phyloP scores from a whole-genome alignment of 2,113 vertebrate species.

The Hymenochirus boettgeri region DNA sequence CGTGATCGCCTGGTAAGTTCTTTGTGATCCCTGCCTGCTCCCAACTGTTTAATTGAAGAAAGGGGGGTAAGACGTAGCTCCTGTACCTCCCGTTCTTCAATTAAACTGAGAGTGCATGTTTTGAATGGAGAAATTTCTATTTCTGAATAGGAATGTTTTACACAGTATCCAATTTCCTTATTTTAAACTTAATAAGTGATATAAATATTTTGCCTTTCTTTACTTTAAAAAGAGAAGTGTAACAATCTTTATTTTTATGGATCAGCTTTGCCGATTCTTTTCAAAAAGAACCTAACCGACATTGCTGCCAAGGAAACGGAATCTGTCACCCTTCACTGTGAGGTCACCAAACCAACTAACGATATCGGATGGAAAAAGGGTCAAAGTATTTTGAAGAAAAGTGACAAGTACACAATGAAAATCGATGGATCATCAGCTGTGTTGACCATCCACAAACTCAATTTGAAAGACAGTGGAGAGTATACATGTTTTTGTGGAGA shows the following conservation, averaged over 20 bases:
- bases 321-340: conserved; percentile 55
- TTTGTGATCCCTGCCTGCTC: too few species aligned
- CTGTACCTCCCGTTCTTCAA: too few species aligned
- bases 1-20: too few species aligned
- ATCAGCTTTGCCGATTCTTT: conserved; percentile 51
- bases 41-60: too few species aligned
- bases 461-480: conserved; percentile 71
- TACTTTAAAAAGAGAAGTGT: too few species aligned
- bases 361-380: conserved; percentile 75
- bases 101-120: too few species aligned
- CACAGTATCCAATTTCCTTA: too few species aligned
- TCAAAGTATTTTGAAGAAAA: conserved; percentile 64
- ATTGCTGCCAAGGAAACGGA: conserved; percentile 69
- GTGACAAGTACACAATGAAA: conserved; percentile 76
- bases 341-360: conserved; percentile 63
- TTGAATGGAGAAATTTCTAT: too few species aligned
- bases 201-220: too few species aligned
- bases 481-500: conserved; percentile 80
- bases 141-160: too few species aligned
- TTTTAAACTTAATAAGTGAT: too few species aligned
- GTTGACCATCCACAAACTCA: conserved; percentile 72
- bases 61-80: too few species aligned
- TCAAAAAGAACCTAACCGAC: conserved; percentile 70
- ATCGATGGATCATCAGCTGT: conserved; percentile 59
- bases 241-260: neutral